phyloP scores from a whole-genome alignment of 2,888 invertebrate genomes.

The Meandrusa payeni region DNA sequence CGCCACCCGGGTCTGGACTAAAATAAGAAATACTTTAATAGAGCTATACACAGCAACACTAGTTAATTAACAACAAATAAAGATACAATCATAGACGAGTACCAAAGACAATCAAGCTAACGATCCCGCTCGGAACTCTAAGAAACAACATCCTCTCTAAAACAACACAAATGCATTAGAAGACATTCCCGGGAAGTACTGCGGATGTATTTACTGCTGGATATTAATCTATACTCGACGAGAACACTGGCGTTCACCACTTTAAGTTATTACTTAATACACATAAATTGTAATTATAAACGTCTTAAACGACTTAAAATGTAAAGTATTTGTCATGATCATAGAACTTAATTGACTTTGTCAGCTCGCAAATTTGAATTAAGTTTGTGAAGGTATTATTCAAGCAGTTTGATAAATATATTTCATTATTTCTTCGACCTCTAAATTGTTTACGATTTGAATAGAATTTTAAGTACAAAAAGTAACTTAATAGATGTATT shows the following conservation, averaged over 20 bases:
- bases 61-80: no score
- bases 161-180: constrained; percentile 24
- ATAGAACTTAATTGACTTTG: constrained; percentile 6
- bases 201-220: constrained; percentile 15
- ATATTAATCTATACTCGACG: constrained; percentile 17
- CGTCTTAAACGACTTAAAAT: not conserved
- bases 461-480: no score
- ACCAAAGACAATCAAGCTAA: constrained; percentile 4
- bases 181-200: constrained; percentile 6
- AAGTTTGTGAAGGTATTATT: constrained; percentile 2
- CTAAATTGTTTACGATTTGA: no score
- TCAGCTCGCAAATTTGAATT: not conserved
- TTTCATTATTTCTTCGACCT: not conserved
- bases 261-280: not conserved
- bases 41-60: no score
- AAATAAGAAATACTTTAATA: no score
- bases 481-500: no score
- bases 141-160: constrained; percentile 10
- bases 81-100: no score
- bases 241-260: not conserved
- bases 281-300: not conserved
- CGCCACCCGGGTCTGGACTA: no score
- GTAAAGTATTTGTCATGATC: constrained; percentile 8
- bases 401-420: not conserved
- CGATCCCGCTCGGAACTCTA: not conserved